Evolutionary conservation across 2,888 invertebrate genomes (phyloP).

Genomic region (Gryllus longicercus): DNA sequence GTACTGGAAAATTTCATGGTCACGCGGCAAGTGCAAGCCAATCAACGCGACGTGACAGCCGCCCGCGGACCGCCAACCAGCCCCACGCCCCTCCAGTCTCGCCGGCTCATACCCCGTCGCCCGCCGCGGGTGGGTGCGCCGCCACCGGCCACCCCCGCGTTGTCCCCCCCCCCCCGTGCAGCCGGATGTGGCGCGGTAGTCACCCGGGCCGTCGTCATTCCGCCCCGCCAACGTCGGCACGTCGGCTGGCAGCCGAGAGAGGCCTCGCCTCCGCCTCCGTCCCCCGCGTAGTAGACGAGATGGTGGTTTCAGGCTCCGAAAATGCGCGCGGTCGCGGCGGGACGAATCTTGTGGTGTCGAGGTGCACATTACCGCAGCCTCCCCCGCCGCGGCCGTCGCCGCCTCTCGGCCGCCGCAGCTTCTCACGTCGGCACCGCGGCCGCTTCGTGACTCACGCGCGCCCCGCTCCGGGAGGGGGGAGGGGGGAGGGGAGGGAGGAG

Average conservation of each 20-base stretch:
- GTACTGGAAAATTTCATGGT: too few relatives aligned
- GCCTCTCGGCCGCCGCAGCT: neutral
- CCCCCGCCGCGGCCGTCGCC: neutral
- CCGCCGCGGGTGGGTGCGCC: too few relatives aligned
- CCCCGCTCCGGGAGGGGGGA: too few relatives aligned
- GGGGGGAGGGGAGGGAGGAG: too few relatives aligned
- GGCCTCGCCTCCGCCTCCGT: neutral
- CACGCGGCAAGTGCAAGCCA: too few relatives aligned
- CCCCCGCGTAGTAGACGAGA: neutral
- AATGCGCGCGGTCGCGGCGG: neutral
- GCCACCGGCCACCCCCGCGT: too few relatives aligned
- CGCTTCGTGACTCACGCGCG: slow-evolving; percentile 4
- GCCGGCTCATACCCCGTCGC: too few relatives aligned
- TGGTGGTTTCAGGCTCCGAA: neutral
- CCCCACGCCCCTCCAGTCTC: too few relatives aligned
- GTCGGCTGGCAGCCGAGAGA: neutral
- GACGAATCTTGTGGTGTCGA: slow-evolving; percentile 17
- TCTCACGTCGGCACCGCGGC: slow-evolving; percentile 1
- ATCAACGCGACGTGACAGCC: too few relatives aligned
- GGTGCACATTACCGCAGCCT: neutral
- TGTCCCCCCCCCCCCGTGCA: neutral
- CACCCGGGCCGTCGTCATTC: neutral
- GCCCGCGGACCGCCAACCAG: too few relatives aligned
- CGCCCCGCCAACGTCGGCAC: neutral
- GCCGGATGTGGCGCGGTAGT: neutral